Evolutionary conservation across 2,888 invertebrate genomes (phyloP), one percentile per base, ranked within the genome.

Genomic region (Rhingia rostrata): DNA sequence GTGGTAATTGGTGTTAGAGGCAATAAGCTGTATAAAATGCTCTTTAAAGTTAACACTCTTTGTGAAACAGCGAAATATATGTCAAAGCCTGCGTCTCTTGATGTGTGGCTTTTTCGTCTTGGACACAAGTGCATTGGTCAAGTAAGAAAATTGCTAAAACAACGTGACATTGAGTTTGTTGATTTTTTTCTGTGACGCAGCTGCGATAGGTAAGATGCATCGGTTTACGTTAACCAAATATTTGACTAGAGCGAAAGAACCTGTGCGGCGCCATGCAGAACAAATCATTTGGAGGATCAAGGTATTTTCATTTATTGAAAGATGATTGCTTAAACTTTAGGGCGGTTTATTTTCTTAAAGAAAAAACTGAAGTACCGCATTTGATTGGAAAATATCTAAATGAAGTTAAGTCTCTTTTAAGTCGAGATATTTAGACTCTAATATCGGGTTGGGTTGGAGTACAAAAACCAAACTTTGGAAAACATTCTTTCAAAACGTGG

Each of bases 201-300:
- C 87, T 70, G 43, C 86, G 7, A 41, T 81, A 43, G 87, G 86
- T 22, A 88, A 88, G 64, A 86, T 86, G 37, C 86, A 87, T 45
- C 73, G 87, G 14, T 47, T 53, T 9, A 60, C 73, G 32, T 87
- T 88, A 69, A 30, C n/a, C 4, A 35, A 75, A 43, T 80, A 79
- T 53, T 53, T 35, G 32, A 81, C 73, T 32, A 69, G 79, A 54
- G 79, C 87, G 33, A 85, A n/a, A n/a, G n/a, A n/a, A n/a, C n/a
- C n/a, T 53, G 86, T 87, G 86, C 63, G 87, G 87, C 6, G 82
- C 87, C 3, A 87, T 87, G 79, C 86, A 87, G 39, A 81, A 73
- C 10, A 39, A 43, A 22, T 87, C 87, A 47, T 45, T 86, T 66
- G 87, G 85, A 35, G 85, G 86, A 30, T 79, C 87, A 6, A 83